These are phyloP conservation scores for Natrix natrix DNA, from an alignment of 2,797 vertebrate species.

Conservation along the genomic window DNA sequence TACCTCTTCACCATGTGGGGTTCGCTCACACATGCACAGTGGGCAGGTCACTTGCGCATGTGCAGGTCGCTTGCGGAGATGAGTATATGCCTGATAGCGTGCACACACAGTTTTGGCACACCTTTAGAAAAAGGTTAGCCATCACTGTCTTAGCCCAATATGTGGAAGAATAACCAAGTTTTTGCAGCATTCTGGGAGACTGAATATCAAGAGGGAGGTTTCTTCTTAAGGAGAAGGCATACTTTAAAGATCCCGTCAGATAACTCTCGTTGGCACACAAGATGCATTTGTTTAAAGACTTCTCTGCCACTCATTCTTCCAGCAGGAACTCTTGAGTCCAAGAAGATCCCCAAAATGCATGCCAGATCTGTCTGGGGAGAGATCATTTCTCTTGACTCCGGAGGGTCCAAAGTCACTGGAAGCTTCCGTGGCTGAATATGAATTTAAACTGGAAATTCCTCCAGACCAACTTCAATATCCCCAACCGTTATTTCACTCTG, in stretches of 20 bases:
- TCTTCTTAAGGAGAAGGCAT: not conserved
- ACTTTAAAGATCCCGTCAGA: not conserved
- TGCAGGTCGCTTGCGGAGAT: no score
- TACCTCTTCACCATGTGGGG: no score
- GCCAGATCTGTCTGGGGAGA: not conserved
- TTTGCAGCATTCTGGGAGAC: not conserved
- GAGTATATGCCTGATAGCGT: no score
- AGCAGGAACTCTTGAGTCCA: not conserved
- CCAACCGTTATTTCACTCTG: not conserved
- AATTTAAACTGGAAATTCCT: not conserved
- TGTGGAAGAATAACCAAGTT: not conserved
- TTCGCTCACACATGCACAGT: no score
- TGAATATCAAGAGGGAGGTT: not conserved
- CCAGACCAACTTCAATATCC: not conserved
- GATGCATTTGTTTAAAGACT: not conserved
- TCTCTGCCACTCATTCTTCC: not conserved
- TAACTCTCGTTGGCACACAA: not conserved
- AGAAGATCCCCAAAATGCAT: not conserved
- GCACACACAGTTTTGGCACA: no score
- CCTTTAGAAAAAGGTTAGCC: no score
- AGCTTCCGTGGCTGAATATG: not conserved
- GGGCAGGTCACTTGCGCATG: no score
- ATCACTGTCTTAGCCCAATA: not conserved
- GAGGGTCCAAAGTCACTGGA: not conserved
- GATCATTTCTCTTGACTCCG: not conserved